Conservation (phyloP, 2,113 vertebrate genomes). For the Sphaerodactylus townsendi region DNA sequence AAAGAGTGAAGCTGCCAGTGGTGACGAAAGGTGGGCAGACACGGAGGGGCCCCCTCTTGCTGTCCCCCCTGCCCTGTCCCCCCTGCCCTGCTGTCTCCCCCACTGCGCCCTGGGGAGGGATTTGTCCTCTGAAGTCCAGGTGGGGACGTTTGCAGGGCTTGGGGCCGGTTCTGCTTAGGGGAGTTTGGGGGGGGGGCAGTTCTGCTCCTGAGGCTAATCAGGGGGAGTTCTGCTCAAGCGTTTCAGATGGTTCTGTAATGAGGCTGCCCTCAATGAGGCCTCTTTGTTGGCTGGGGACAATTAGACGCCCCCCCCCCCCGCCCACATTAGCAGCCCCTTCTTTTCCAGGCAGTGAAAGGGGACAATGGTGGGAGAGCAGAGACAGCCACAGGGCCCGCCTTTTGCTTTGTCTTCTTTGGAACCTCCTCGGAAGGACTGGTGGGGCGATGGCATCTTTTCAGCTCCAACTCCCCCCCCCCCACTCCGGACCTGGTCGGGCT, state of each 20-base stretch:
- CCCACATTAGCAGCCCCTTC: slow-evolving; percentile 95
- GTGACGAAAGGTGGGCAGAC: not conserved
- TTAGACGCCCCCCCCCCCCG: slow-evolving; percentile 97
- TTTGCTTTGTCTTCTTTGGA: slow-evolving; percentile 94
- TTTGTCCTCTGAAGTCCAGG: slow-evolving; percentile 88
- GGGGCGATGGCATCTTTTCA: slow-evolving; percentile 90
- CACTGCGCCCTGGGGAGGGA: too few species aligned
- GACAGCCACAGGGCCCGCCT: slow-evolving; percentile 88
- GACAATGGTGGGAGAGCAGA: slow-evolving; percentile 89
- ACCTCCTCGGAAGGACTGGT: slow-evolving; percentile 83
- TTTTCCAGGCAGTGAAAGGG: slow-evolving; percentile 87
- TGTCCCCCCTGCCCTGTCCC: slow-evolving; percentile 59
- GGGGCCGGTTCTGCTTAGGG: slow-evolving; percentile 93
- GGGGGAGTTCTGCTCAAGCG: slow-evolving; percentile 89
- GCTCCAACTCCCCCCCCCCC: slow-evolving; percentile 17
- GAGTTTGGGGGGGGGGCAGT: too few species aligned
- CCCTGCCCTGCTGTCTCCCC: too few species aligned
- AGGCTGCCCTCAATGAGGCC: slow-evolving; percentile 89
- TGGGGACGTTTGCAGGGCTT: slow-evolving; percentile 90
- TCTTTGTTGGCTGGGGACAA: slow-evolving; percentile 90
- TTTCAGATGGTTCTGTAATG: slow-evolving; percentile 91
- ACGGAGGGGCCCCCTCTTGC: too few species aligned
- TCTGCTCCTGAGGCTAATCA: slow-evolving; percentile 88
- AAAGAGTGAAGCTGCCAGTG: not conserved
- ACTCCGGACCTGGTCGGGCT: slow-evolving; percentile 78